A percentile compares a stretch with the other conserved stretches of the same genome.
phyloP scores from a whole-genome alignment of 2,888 invertebrate genomes.

The Leucoptera coffeella region DNA sequence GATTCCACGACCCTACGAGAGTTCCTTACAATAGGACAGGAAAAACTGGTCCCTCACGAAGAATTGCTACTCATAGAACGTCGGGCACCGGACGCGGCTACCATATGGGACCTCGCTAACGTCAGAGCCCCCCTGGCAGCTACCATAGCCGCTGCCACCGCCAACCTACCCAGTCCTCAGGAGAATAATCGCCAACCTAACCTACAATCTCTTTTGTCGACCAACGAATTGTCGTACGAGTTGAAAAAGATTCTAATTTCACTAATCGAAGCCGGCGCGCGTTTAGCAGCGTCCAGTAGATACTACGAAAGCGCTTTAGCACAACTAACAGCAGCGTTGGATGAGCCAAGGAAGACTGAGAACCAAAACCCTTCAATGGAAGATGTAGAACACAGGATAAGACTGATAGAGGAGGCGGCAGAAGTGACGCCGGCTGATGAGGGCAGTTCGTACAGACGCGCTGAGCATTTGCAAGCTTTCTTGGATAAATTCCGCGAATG shows the following conservation, averaged over 20 bases:
- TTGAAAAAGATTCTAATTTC: constrained; percentile 36
- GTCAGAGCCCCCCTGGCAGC: constrained; percentile 30
- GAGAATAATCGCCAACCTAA: constrained; percentile 26
- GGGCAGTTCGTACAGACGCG: constrained; percentile 18
- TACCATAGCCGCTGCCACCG: constrained; percentile 35
- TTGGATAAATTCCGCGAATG: constrained; percentile 33
- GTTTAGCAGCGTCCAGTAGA: constrained; percentile 30
- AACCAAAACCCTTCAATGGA: constrained; percentile 35
- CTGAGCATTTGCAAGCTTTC: constrained; percentile 29
- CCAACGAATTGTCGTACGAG: constrained; percentile 34
- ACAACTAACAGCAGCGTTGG: constrained; percentile 28
- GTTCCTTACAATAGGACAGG: constrained; percentile 28
- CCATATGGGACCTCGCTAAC: constrained; percentile 33
- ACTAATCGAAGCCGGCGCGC: constrained; percentile 35
- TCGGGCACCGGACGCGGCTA: constrained; percentile 26
- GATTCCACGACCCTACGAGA: constrained; percentile 32
- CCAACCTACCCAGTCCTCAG: constrained; percentile 24
- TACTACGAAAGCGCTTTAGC: constrained; percentile 31
- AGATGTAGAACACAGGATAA: constrained; percentile 24
- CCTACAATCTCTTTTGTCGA: constrained; percentile 31
- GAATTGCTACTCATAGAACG: constrained; percentile 31
- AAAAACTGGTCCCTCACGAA: constrained; percentile 26
- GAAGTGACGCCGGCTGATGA: constrained; percentile 9
- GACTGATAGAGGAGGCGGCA: constrained; percentile 9
- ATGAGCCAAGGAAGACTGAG: constrained; percentile 19